Conservation (phyloP, 2,888 invertebrate genomes). For the Drosophila pullipes region DNA sequence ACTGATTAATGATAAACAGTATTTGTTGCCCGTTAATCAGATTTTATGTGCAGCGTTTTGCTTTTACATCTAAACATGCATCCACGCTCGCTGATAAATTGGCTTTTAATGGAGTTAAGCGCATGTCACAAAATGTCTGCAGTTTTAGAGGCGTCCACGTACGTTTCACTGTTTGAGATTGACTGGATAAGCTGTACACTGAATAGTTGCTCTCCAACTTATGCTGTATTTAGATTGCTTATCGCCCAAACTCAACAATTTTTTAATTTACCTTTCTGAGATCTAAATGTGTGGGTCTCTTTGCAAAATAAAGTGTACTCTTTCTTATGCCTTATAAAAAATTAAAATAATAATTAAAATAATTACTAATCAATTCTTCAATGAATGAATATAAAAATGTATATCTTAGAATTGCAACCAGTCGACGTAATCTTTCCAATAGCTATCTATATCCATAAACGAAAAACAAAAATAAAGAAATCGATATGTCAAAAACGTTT, state of each 20-base stretch:
- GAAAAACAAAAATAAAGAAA: neutral
- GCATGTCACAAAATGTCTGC: conserved; percentile 9
- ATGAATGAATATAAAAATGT: neutral
- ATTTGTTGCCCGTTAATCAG: conserved; percentile 6
- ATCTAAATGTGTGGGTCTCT: neutral
- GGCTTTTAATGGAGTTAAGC: conserved; percentile 9
- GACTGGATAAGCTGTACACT: neutral
- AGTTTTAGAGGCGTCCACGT: conserved; percentile 11
- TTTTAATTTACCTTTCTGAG: neutral
- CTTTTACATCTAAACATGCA: conserved; percentile 10
- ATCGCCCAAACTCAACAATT: conserved; percentile 24
- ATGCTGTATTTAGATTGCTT: conserved; percentile 11
- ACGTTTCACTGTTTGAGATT: conserved; percentile 17
- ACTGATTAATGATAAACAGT: conserved; percentile 20
- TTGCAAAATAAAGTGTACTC: neutral
- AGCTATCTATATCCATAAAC: neutral
- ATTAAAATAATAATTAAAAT: neutral
- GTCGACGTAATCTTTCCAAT: neutral
- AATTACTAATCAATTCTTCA: neutral
- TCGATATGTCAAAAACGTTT: conserved; percentile 1
- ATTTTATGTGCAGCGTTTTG: conserved; percentile 40
- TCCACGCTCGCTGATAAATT: conserved; percentile 31
- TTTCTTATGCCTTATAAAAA: conserved; percentile 2
- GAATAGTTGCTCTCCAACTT: conserved; percentile 38
- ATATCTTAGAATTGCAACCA: neutral